Evolutionary conservation across 1,140 invertebrate genomes (phyloP).

Genomic region (Habropoda laboriosa): DNA sequence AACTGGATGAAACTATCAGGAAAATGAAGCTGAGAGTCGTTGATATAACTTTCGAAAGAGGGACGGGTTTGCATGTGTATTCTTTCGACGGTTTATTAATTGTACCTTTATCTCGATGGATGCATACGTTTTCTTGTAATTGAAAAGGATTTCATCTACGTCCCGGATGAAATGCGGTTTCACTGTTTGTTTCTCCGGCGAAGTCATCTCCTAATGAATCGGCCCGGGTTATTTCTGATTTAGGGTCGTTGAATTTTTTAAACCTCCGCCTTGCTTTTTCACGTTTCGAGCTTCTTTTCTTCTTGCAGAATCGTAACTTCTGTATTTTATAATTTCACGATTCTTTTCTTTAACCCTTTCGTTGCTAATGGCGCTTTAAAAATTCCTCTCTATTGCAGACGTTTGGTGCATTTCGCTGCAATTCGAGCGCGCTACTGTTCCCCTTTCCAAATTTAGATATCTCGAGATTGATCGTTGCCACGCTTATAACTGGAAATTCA

Average conservation of each 20-base stretch:
- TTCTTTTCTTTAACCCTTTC: too few species aligned
- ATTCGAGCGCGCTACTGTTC: too few species aligned
- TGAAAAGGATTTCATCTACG: background rate
- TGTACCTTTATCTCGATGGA: background rate
- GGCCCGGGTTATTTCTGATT: background rate
- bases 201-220: background rate
- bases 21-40: background rate
- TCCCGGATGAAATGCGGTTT: background rate
- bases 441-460: too few species aligned
- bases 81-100: background rate
- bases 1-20: background rate
- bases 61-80: background rate
- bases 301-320: background rate
- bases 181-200: background rate
- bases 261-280: background rate
- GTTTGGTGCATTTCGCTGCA: too few species aligned
- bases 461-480: too few species aligned
- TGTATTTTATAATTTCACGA: too few species aligned
- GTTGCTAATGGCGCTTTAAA: too few species aligned
- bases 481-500: background rate
- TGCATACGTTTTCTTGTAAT: background rate
- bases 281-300: background rate
- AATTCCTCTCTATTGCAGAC: too few species aligned
- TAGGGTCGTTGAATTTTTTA: background rate
- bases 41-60: too few species aligned